A percentile compares a stretch with the other conserved stretches of the same genome.
phyloP scores from a whole-genome alignment of 2,797 vertebrate species.

The Hydrocynus forskahlii region DNA sequence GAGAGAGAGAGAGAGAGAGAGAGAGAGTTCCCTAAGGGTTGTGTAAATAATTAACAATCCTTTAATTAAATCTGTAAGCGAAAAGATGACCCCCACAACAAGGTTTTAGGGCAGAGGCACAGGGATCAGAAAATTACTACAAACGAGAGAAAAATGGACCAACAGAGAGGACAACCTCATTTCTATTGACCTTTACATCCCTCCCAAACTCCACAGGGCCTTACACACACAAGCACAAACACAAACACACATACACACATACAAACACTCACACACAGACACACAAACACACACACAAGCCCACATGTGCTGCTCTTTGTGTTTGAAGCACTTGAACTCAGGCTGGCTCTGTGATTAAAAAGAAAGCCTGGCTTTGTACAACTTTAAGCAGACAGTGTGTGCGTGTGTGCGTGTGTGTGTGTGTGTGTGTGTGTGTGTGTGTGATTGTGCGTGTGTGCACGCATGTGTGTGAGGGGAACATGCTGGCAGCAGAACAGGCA shows the following conservation, averaged over 20 bases:
- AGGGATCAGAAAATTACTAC: conserved; percentile 34
- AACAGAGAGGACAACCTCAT: conserved; percentile 44
- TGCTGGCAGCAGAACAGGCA: neutral
- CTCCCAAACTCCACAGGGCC: conserved; percentile 3
- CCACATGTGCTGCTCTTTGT: neutral
- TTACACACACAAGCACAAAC: conserved; percentile 9
- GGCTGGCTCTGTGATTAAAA: conserved; percentile 17
- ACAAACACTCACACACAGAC: too few relatives aligned
- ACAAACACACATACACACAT: too few relatives aligned
- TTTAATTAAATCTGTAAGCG: conserved; percentile 80
- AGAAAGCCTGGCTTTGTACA: conserved; percentile 30
- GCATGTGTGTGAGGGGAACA: neutral
- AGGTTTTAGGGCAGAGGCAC: conserved; percentile 45
- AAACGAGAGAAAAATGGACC: conserved; percentile 36
- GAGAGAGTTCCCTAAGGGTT: conserved; percentile 59
- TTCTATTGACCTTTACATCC: conserved; percentile 55
- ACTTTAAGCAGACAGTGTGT: conserved; percentile 26
- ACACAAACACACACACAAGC: neutral
- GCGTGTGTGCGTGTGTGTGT: neutral
- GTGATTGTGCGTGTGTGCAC: neutral
- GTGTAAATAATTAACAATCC: conserved; percentile 78
- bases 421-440: neutral
- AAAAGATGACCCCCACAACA: conserved; percentile 67
- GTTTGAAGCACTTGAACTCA: neutral
- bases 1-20: neutral